phyloP scores from a whole-genome alignment of 2,113 vertebrate species.

The Aegypius monachus region DNA sequence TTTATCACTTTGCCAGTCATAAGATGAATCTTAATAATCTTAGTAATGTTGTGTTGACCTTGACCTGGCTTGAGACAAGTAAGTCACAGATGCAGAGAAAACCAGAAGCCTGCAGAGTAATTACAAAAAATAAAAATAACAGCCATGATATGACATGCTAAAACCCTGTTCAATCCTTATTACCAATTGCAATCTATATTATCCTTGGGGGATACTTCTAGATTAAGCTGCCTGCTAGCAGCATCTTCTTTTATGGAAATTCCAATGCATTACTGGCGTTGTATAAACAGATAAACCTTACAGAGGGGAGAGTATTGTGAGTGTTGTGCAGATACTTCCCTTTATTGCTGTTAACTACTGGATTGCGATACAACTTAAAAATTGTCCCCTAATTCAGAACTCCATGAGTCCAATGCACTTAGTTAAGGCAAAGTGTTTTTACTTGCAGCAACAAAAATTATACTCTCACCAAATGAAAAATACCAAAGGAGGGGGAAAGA shows the following conservation, averaged over 20 bases:
- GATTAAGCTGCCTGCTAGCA: not conserved
- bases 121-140: not conserved
- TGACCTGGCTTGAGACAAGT: not conserved
- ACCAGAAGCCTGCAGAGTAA: not conserved
- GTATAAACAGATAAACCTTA: not conserved
- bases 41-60: not conserved
- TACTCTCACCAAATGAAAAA: not conserved
- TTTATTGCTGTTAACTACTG: not conserved
- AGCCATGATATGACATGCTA: not conserved
- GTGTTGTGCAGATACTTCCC: not conserved
- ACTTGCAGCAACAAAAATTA: not conserved
- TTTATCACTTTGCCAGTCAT: constrained; percentile 30
- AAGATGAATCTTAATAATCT: not conserved
- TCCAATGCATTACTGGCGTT: not conserved
- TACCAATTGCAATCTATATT: not conserved
- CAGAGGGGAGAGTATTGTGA: not conserved
- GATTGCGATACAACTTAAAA: not conserved
- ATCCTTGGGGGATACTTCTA: not conserved
- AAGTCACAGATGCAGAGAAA: not conserved
- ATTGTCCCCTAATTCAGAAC: not conserved
- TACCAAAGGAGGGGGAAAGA: not conserved
- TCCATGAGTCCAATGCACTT: not conserved
- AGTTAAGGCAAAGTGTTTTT: not conserved
- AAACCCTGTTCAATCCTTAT: not conserved
- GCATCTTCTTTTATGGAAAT: not conserved